These are phyloP conservation scores for Auanema freiburgensis DNA, from an alignment of 2,888 invertebrate genomes.

Conservation along the genomic window DNA sequence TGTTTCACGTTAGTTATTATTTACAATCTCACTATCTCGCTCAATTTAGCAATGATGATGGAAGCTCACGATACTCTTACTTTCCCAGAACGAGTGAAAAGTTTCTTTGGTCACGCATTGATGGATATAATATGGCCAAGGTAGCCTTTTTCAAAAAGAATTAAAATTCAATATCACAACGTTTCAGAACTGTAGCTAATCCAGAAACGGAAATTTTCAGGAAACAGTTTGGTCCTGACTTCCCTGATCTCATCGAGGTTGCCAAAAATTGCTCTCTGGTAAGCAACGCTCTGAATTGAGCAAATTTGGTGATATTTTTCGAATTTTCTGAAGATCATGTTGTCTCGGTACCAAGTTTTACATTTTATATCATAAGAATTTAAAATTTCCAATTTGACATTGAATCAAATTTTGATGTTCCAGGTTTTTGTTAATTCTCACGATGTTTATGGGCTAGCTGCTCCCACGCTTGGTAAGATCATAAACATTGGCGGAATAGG, in stretches of 20 bases:
- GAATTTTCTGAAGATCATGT: too few relatives aligned
- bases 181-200: conserved; percentile 29
- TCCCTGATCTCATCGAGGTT: conserved; percentile 47
- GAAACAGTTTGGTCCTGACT: conserved; percentile 39
- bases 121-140: conserved; percentile 13
- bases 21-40: background rate
- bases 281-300: too few relatives aligned
- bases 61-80: conserved; percentile 42
- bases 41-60: conserved; percentile 44
- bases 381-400: too few relatives aligned
- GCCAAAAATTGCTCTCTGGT: conserved; percentile 37
- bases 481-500: conserved; percentile 56
- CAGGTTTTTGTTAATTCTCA: conserved; percentile 48
- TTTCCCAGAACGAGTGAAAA: conserved; percentile 42
- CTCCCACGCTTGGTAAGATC: conserved; percentile 51
- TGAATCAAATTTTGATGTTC: too few relatives aligned
- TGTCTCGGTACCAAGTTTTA: too few relatives aligned
- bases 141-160: too few relatives aligned
- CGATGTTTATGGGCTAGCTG: conserved; percentile 50
- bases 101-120: conserved; percentile 40
- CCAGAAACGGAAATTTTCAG: conserved; percentile 45
- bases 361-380: too few relatives aligned
- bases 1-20: conserved; percentile 32
- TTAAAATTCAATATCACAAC: conserved; percentile 4
- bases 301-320: too few relatives aligned